A percentile compares a stretch with the other conserved stretches of the same genome.
Evolutionary conservation across 2,797 vertebrate species (phyloP).

Genomic region (Gouania willdenowi): DNA sequence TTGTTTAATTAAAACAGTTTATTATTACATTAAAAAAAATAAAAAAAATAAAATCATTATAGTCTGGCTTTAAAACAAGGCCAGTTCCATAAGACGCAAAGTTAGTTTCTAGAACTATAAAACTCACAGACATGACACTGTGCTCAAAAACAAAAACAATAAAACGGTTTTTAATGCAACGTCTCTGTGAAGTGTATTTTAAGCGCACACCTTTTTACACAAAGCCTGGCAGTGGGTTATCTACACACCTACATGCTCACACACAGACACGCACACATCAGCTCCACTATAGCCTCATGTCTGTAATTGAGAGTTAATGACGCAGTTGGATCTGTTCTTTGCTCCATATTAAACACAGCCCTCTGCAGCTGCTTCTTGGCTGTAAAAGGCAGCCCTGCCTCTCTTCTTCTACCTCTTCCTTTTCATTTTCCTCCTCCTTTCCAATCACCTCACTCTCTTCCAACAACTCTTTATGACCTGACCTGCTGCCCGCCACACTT

Average conservation of each 20-base stretch:
- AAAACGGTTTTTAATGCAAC: no score
- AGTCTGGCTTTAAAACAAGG: no score
- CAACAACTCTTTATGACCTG: conserved; percentile 43
- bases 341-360: conserved; percentile 70
- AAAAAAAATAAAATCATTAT: no score
- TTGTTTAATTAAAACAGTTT: no score
- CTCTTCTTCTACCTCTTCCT: conserved; percentile 21
- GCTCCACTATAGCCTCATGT: conserved; percentile 56
- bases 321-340: conserved; percentile 72
- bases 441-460: conserved; percentile 41
- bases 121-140: no score
- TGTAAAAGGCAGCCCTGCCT: conserved; percentile 61
- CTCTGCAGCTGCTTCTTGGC: conserved; percentile 63
- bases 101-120: no score
- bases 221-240: conserved; percentile 36
- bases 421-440: conserved; percentile 40
- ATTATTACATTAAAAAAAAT: no score
- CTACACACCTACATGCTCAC: conserved; percentile 16
- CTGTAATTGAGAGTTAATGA: conserved; percentile 64
- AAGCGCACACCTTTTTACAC: no score
- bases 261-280: conserved; percentile 15
- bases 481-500: conserved; percentile 25
- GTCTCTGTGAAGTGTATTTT: no score
- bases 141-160: conserved; percentile 13
- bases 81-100: no score